Conservation (phyloP, 2,113 vertebrate genomes). For the Mustela lutreola region DNA sequence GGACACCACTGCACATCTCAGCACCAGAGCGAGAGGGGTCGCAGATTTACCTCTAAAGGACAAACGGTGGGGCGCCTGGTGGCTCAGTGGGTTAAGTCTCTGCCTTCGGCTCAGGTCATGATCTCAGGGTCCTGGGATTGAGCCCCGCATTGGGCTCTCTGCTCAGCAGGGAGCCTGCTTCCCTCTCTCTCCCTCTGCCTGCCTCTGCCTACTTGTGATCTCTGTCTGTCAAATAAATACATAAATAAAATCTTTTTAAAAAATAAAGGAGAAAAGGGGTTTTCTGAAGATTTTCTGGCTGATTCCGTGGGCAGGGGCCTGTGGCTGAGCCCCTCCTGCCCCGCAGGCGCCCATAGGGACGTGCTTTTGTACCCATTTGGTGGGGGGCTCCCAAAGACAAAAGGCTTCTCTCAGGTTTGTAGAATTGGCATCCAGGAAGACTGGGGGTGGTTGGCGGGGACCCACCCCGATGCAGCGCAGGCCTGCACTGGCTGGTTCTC, state of each 20-base stretch:
- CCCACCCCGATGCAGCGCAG: rapidly evolving
- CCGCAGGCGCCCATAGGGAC: rapidly evolving
- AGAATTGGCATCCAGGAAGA: neutral
- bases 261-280: neutral
- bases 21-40: neutral
- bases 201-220: no score
- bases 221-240: no score
- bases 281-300: neutral
- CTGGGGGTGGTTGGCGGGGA: rapidly evolving
- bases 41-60: neutral
- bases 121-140: no score
- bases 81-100: no score
- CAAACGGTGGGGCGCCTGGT: no score
- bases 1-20: rapidly evolving
- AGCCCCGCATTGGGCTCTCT: no score
- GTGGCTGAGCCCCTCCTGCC: neutral
- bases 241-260: no score
- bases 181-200: no score
- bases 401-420: neutral
- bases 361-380: no score
- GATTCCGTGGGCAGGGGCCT: rapidly evolving
- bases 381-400: neutral
- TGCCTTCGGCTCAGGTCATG: no score
- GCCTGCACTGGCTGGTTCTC: neutral
- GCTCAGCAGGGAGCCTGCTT: no score